phyloP scores from a whole-genome alignment of 2,113 vertebrate species.

The Laticauda colubrina region DNA sequence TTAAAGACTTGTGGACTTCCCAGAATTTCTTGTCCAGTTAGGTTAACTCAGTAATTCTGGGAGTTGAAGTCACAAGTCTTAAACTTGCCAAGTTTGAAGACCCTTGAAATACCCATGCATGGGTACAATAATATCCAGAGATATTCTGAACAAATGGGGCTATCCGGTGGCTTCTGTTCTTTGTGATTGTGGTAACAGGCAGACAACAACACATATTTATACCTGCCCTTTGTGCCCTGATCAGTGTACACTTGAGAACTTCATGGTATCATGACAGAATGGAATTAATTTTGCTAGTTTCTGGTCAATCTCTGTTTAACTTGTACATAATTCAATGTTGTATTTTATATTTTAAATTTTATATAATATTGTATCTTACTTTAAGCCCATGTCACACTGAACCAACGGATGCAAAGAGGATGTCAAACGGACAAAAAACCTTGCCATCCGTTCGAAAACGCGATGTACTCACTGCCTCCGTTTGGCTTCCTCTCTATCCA shows the following conservation, averaged over 20 bases:
- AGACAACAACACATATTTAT: not conserved
- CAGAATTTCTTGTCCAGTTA: no score
- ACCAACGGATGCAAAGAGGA: no score
- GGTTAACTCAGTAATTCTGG: no score
- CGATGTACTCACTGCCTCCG: no score
- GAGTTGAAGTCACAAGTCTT: no score
- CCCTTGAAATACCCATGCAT: not conserved
- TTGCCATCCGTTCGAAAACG: no score
- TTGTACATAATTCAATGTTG: not conserved
- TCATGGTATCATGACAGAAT: not conserved
- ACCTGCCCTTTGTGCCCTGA: not conserved
- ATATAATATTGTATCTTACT: not conserved
- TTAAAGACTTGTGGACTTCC: no score
- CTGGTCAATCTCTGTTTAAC: not conserved
- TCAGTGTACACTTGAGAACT: not conserved
- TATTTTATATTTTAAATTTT: not conserved
- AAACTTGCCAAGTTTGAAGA: no score
- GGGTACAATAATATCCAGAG: not conserved
- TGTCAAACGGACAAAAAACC: no score
- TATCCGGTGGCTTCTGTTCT: not conserved
- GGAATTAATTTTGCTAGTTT: not conserved
- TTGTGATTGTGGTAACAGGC: not conserved
- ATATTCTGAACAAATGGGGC: no score
- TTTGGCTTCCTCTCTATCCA: no score
- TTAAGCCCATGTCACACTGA: no score